Conservation (phyloP, 2,113 vertebrate species). For the Catagonus wagneri region DNA sequence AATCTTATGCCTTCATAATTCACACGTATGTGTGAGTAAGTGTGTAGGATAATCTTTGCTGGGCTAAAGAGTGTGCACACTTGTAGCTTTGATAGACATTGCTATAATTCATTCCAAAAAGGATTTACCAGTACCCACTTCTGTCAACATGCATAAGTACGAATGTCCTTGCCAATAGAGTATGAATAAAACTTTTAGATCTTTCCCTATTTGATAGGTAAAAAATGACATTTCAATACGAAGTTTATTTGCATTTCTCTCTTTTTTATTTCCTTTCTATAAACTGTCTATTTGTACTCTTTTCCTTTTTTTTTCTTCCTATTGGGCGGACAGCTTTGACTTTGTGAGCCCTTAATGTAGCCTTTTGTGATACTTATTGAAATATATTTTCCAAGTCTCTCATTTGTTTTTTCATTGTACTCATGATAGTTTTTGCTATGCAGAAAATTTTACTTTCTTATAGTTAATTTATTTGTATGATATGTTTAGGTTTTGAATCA, state of each 20-base stretch:
- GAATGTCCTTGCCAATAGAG: not conserved
- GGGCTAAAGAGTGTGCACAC: not conserved
- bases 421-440: not conserved
- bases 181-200: conserved; percentile 13
- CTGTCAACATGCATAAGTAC: not conserved
- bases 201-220: conserved; percentile 48
- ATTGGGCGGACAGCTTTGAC: not conserved
- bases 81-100: conserved; percentile 9
- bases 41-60: conserved; percentile 5
- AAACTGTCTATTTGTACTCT: conserved; percentile 43
- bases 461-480: conserved; percentile 35
- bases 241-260: conserved; percentile 53
- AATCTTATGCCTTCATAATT: not conserved
- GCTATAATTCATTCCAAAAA: not conserved
- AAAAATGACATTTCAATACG: conserved; percentile 46
- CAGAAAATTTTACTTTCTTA: conserved; percentile 54
- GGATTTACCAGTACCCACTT: not conserved
- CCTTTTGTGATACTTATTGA: not conserved
- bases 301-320: not conserved
- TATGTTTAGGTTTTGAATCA: not conserved
- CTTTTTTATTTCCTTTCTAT: conserved; percentile 56
- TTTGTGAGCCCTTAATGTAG: not conserved
- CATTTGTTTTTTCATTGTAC: conserved; percentile 26
- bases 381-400: not conserved
- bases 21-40: not conserved